Base-by-base conservation (phyloP, 2,888 invertebrate species). In the Exephanes ischioxanthus region DNA sequence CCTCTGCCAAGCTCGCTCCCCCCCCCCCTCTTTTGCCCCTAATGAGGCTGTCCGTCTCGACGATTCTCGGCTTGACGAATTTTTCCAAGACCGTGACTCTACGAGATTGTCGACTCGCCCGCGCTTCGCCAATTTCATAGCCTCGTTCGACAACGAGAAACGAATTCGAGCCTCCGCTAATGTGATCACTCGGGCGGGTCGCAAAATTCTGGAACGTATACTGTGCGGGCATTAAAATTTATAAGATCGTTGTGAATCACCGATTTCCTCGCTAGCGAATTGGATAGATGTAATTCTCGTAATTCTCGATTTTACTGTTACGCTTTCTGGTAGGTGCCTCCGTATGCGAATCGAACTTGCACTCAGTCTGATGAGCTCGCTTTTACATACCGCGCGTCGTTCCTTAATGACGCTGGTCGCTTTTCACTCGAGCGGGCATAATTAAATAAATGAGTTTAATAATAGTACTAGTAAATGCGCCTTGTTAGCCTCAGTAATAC, bases 1-100 rank as follows among this genome's bases (percentile, higher is more conserved):
- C 45, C 77, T 67, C 58, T 68, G 45, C n/a, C 63, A 61, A 63
- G 45, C 73, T 61, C 45, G 58, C 58, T 26, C 33, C 73, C 37
- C 66, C 45, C 37, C 45, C 1, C 45, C 41, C 45, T 66, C 66
- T 63, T 75, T 55, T n/a, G 11, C 53, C 70, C 53, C 55, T 80
- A 76, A 75, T 77, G 82, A 82, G 71, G 66, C 30, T 66, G 63
- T 72, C 55, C 78, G 55, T 78, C 83, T 58, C 83, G 61, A 70
- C 68, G 78, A 66, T 53, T 77, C 53, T 51, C 61, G 33, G 71
- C 7, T 9, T 63, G 61, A 66, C 71, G 76, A 66, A 58, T 61
- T 58, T 45, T 73, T 73, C 19, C 19, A 5, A 22, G 51, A 7
- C 53, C 30, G 33, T 51, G 26, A 51, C 51, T 51, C 11, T 30